phyloP scores from a whole-genome alignment of 2,888 invertebrate genomes.

The Nomada flava region DNA sequence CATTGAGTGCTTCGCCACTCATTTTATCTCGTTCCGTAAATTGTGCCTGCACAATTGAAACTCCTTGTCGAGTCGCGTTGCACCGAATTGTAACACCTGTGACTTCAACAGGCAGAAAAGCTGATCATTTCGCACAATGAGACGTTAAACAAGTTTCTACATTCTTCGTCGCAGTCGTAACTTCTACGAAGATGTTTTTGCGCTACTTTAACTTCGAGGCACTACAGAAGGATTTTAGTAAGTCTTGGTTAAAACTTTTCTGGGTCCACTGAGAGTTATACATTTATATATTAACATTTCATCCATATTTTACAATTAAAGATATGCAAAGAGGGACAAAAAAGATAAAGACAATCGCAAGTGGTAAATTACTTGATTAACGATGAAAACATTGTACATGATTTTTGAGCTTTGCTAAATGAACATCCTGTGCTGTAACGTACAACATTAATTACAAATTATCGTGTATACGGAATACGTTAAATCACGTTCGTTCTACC shows the following conservation, averaged over 20 bases:
- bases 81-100: neutral
- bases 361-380: constrained; percentile 1
- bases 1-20: neutral
- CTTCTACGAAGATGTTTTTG: neutral
- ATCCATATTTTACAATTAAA: too few relatives aligned
- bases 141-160: constrained; percentile 2
- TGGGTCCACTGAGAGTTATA: neutral
- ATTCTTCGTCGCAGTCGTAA: neutral
- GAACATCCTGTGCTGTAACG: neutral
- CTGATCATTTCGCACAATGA: neutral
- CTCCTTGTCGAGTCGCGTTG: neutral
- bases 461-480: neutral
- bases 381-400: neutral
- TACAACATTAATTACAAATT: constrained; percentile 10
- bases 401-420: neutral
- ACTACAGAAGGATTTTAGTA: neutral
- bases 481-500: constrained; percentile 13
- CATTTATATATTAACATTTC: too few relatives aligned
- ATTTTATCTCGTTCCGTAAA: neutral
- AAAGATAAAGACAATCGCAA: neutral
- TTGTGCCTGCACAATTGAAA: neutral
- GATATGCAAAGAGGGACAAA: neutral
- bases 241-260: constrained; percentile 10
- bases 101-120: neutral
- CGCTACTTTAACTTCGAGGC: neutral